phyloP scores from a whole-genome alignment of 2,113 vertebrate species.

The Melanostigma gelatinosum region DNA sequence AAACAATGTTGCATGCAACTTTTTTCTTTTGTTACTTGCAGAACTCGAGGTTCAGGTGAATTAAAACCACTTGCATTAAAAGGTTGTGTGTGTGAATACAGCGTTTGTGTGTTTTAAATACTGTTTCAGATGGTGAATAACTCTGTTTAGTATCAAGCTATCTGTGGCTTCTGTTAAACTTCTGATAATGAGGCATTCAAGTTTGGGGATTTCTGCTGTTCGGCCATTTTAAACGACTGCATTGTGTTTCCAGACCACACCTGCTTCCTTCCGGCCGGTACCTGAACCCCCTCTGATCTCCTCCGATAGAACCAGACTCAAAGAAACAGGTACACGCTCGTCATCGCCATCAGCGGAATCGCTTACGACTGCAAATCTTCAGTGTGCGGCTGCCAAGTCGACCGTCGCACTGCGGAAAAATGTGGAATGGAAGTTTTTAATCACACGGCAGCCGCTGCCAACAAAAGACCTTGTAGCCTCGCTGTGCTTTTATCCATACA shows the following conservation, averaged over 20 bases:
- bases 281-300: constrained; percentile 67
- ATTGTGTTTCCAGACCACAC: constrained; percentile 52
- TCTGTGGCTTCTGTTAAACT: not conserved
- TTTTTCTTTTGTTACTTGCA: not conserved
- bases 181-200: not conserved
- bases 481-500: constrained; percentile 18
- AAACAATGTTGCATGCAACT: not conserved
- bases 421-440: constrained; percentile 33
- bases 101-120: not conserved
- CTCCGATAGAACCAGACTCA: constrained; percentile 24
- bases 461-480: constrained; percentile 12
- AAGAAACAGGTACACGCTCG: constrained; percentile 57
- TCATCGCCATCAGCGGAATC: not conserved
- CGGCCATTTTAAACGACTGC: not conserved
- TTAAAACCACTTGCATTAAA: not conserved
- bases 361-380: not conserved
- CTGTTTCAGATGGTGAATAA: not conserved
- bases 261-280: constrained; percentile 52
- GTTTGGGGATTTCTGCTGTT: not conserved
- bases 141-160: not conserved
- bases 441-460: constrained; percentile 31
- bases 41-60: not conserved
- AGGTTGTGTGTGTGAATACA: not conserved
- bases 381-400: not conserved
- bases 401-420: not conserved